Conservation (phyloP, 1,140 invertebrate species). For the Zaprionus gabonicus region DNA sequence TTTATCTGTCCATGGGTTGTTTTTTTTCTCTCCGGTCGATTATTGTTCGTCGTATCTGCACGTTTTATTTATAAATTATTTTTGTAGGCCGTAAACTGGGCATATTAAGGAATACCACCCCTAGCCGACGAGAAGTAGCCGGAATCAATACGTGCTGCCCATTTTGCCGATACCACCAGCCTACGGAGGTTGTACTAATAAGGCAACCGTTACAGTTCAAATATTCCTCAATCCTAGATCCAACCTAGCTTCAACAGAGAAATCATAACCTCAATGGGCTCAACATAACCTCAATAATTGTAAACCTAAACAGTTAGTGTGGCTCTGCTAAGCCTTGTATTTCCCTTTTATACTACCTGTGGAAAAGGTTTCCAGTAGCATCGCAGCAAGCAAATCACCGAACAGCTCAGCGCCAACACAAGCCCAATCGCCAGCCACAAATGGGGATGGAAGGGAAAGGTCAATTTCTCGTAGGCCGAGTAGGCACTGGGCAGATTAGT, state of each 20-base stretch:
- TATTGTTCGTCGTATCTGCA: too few species aligned
- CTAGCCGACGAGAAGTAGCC: too few species aligned
- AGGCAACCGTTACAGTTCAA: too few species aligned
- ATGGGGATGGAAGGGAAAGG: slow-evolving; percentile 62
- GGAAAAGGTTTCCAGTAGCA: neutral
- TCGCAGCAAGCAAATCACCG: slow-evolving; percentile 11
- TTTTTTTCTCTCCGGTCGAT: too few species aligned
- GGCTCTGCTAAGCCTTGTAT: too few species aligned
- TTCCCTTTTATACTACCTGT: neutral
- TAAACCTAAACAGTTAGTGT: neutral
- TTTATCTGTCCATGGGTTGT: too few species aligned
- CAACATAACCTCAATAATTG: neutral
- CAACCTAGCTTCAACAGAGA: neutral
- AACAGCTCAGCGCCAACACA: slow-evolving; percentile 41
- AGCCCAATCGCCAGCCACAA: slow-evolving; percentile 56
- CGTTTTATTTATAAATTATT: too few species aligned
- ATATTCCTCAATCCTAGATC: neutral
- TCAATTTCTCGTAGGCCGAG: slow-evolving; percentile 69
- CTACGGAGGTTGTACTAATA: too few species aligned
- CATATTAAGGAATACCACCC: too few species aligned
- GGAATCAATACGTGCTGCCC: too few species aligned
- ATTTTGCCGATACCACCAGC: too few species aligned
- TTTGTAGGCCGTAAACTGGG: too few species aligned
- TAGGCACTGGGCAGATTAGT: slow-evolving; percentile 71
- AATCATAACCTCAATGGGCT: neutral